These are phyloP conservation scores for Galerucella pusilla DNA, from an alignment of 2,888 invertebrate species.

Conservation along the genomic window DNA sequence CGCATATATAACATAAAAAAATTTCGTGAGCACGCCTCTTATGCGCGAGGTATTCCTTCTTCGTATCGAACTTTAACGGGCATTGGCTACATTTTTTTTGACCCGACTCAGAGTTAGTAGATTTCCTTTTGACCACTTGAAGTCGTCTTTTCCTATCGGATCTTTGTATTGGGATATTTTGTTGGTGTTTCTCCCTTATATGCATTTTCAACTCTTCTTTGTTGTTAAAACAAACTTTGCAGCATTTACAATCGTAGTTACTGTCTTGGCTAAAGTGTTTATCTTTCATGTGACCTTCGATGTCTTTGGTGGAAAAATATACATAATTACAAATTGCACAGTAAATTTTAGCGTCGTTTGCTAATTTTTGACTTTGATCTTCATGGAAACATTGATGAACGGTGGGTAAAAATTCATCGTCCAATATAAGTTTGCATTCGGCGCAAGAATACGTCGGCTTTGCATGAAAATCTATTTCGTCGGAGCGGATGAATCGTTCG, in stretches of 20 bases:
- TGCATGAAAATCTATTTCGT: constrained; percentile 38
- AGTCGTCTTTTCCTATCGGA: not conserved
- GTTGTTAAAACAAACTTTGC: constrained; percentile 23
- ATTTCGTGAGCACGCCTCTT: constrained; percentile 44
- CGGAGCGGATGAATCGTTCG: constrained; percentile 37
- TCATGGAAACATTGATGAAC: constrained; percentile 42
- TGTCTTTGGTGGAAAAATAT: constrained; percentile 37
- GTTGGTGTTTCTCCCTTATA: constrained; percentile 9
- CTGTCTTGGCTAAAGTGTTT: constrained; percentile 19
- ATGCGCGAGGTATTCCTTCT: constrained; percentile 29
- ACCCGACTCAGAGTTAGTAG: not conserved
- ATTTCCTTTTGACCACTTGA: constrained; percentile 5
- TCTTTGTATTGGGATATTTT: not conserved
- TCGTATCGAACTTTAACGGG: constrained; percentile 61
- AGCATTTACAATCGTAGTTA: constrained; percentile 40
- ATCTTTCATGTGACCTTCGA: constrained; percentile 39
- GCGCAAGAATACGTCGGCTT: constrained; percentile 44
- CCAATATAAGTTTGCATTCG: constrained; percentile 41
- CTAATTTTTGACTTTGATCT: constrained; percentile 31
- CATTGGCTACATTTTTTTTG: constrained; percentile 65
- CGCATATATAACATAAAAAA: constrained; percentile 50
- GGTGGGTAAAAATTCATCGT: constrained; percentile 29
- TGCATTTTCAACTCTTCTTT: constrained; percentile 26
- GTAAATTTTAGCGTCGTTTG: constrained; percentile 25
- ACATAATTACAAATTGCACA: constrained; percentile 42